A percentile compares a stretch with the other conserved stretches of the same genome.
Evolutionary conservation across 2,113 vertebrate species (phyloP).

Genomic region (Boulengeromyrus knoepffleri): DNA sequence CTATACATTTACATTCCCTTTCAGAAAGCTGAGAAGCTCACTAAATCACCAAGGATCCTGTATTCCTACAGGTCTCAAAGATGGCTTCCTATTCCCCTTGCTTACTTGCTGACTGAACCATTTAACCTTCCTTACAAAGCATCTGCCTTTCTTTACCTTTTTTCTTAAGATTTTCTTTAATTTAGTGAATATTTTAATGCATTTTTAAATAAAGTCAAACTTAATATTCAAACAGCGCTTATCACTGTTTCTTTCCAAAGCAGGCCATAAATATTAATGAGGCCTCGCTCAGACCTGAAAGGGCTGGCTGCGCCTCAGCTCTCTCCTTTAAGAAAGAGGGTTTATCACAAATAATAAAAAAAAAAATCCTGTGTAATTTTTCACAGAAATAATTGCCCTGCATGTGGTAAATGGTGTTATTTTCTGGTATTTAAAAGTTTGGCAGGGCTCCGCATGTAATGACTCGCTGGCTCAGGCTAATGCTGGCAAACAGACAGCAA

Average conservation of each 20-base stretch:
- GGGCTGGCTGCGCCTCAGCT: conserved; percentile 36
- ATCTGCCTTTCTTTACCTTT: conserved; percentile 40
- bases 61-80: conserved; percentile 27
- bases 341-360: conserved; percentile 50
- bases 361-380: conserved; percentile 55
- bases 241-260: conserved; percentile 68
- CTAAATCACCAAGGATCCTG: conserved; percentile 25
- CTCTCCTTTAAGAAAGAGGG: conserved; percentile 41
- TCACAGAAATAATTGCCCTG: conserved; percentile 59
- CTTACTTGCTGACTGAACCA: conserved; percentile 30
- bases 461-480: conserved; percentile 41
- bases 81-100: conserved; percentile 17
- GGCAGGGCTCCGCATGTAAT: conserved; percentile 41
- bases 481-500: conserved; percentile 37
- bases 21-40: conserved; percentile 16
- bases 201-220: conserved; percentile 60
- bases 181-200: conserved; percentile 63
- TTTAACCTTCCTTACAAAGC: conserved; percentile 42
- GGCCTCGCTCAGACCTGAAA: conserved; percentile 43
- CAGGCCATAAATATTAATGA: conserved; percentile 69
- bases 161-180: conserved; percentile 48
- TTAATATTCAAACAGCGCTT: conserved; percentile 69
- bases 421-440: conserved; percentile 56
- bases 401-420: conserved; percentile 59
- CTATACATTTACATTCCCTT: conserved; percentile 34